Evolutionary conservation across 2,888 invertebrate genomes (phyloP), one percentile per base, ranked within the genome.

Genomic region (Deilephila porcellus): DNA sequence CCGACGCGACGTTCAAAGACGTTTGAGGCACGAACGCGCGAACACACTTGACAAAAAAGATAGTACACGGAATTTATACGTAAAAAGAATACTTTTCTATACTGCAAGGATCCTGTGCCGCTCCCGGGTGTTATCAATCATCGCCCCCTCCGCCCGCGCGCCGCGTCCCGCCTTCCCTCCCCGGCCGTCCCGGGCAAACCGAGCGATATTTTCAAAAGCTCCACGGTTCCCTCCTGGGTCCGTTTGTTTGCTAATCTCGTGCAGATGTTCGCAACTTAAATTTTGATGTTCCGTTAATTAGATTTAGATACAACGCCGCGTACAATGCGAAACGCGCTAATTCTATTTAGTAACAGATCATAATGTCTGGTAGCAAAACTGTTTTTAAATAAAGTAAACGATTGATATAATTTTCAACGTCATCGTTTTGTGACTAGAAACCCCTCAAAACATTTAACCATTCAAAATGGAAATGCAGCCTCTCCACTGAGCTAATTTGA

Each of bases 81-180:
- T 25, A 67, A 67, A 45, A 52, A 67, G 37, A 45, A 67, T 52
- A 64, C 25, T 67, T 52, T 52, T 11, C 25, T 67, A 52, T 67
- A 25, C 5, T 67, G 25, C 37, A 56, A 37, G 20, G 73, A 71
- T 74, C 72, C 37, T 53, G 56, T 17, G 59, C 37, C 67, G 63
- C 73, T 52, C 25, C 60, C 76, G 75, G 78, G 77, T 75, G 77
- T 80, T 81, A 87, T 87, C 87, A 87, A 87, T 87, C 87, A 87
- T 86, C 79, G 75, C 74, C 73, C 74, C 76, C 79, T 75, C 67
- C 74, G 45, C 71, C 11, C 76, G 76, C 71, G 60, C 71, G 63
- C 53, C 71, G 67, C 74, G 25, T 32, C 59, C 72, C 76, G 56
- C 53, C 73, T 70, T 25, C 63, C 14, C 59, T 29, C 19, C 32